A percentile compares a stretch with the other conserved stretches of the same genome.
phyloP scores from a whole-genome alignment of 2,113 vertebrate species.

The Rallus limicola region DNA sequence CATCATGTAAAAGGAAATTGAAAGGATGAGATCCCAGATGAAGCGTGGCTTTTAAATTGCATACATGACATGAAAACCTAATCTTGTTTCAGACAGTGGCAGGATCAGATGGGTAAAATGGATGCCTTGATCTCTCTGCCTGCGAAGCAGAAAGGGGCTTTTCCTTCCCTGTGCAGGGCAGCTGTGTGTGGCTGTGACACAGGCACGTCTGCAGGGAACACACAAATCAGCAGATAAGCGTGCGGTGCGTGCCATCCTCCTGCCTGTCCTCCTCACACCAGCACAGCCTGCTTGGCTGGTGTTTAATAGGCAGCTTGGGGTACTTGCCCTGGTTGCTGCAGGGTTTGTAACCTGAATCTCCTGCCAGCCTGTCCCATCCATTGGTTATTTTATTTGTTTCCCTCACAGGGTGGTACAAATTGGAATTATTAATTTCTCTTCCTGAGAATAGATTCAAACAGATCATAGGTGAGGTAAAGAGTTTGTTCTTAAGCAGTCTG shows the following conservation, averaged over 20 bases:
- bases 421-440: not conserved
- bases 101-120: slow-evolving; percentile 6
- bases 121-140: not conserved
- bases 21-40: slow-evolving; percentile 8
- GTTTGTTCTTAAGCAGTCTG: not conserved
- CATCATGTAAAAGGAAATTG: not conserved
- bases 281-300: not conserved
- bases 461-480: not conserved
- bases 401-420: not conserved
- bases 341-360: not conserved
- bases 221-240: fast-evolving
- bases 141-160: not conserved
- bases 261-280: fast-evolving
- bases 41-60: slow-evolving; percentile 11
- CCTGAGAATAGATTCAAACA: not conserved
- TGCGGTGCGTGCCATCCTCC: fast-evolving
- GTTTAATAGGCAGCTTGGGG: not conserved
- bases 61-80: not conserved
- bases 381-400: not conserved
- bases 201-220: fast-evolving
- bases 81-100: not conserved
- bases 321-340: not conserved
- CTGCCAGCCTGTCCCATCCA: not conserved
- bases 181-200: not conserved
- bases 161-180: not conserved